Percentiles rank a stretch among this genome's conserved stretches.
Evolutionary conservation across 92 coral and sea anemone genomes (phyloP).

Genomic region (Phenganax subtilis): DNA sequence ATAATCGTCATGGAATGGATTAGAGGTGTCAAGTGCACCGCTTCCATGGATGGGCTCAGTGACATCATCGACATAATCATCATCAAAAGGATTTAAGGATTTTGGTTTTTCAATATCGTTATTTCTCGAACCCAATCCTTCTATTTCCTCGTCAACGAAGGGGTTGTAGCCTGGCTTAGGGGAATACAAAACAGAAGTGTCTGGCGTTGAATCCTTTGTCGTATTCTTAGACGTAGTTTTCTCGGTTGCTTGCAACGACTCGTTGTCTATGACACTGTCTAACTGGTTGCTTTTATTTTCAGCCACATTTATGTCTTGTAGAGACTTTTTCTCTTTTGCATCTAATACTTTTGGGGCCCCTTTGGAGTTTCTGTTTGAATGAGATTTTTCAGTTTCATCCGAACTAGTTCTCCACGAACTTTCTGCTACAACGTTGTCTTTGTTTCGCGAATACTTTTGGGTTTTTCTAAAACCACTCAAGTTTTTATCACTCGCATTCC

Average conservation of each 20-base stretch:
- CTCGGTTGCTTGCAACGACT: not conserved
- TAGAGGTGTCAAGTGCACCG: slow-evolving; percentile 36
- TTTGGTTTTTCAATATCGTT: slow-evolving; percentile 8
- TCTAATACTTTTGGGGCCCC: not conserved
- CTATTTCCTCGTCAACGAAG: slow-evolving; percentile 66
- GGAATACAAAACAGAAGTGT: slow-evolving; percentile 14
- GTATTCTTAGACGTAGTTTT: not conserved
- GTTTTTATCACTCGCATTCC: too few relatives aligned
- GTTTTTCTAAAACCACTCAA: not conserved
- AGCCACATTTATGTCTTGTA: not conserved
- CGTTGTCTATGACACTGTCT: not conserved
- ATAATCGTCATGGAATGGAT: slow-evolving; percentile 81
- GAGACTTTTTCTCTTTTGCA: too few relatives aligned
- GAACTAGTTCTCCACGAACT: not conserved
- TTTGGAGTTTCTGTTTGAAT: not conserved
- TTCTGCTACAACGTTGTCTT: not conserved
- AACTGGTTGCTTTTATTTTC: not conserved
- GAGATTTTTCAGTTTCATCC: not conserved
- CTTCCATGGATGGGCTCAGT: not conserved
- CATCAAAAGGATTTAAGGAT: slow-evolving; percentile 81
- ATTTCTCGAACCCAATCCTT: not conserved
- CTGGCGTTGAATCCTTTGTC: not conserved
- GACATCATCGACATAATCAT: slow-evolving; percentile 49
- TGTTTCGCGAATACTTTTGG: not conserved
- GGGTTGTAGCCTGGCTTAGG: slow-evolving; percentile 69